phyloP scores from a whole-genome alignment of 2,888 invertebrate species.

The Quadriops clusia region DNA sequence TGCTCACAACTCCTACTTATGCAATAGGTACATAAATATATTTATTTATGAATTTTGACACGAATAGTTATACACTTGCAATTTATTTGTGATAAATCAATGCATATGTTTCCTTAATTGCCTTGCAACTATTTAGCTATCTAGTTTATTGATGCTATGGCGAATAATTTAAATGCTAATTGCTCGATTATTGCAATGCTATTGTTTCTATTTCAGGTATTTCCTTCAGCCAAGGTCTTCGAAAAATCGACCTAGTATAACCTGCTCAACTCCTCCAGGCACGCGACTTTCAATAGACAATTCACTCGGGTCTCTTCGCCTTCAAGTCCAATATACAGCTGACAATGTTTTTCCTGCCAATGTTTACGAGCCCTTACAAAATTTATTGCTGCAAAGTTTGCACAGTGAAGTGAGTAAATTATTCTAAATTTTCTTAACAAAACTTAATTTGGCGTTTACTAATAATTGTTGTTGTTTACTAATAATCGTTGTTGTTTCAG shows the following conservation, averaged over 20 bases:
- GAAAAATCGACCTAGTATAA: constrained; percentile 45
- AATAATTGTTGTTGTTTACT: constrained; percentile 3
- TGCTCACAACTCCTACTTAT: too few species aligned
- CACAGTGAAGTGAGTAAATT: constrained; percentile 44
- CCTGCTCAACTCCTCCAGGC: constrained; percentile 64
- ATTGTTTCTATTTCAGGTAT: constrained; percentile 64
- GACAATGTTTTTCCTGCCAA: constrained; percentile 80
- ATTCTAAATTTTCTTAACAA: constrained; percentile 1
- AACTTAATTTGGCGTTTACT: constrained; percentile 1
- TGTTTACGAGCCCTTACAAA: constrained; percentile 66
- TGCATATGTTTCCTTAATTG: too few species aligned
- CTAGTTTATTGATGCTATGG: too few species aligned
- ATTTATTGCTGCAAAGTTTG: constrained; percentile 62
- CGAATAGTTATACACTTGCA: too few species aligned
- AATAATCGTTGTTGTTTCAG: constrained; percentile 33
- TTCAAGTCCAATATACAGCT: constrained; percentile 78
- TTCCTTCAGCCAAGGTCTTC: constrained; percentile 59
- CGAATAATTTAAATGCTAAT: too few species aligned
- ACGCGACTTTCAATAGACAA: constrained; percentile 55
- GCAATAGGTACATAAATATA: too few species aligned
- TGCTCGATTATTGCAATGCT: too few species aligned
- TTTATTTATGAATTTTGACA: too few species aligned
- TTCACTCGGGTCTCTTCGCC: constrained; percentile 68
- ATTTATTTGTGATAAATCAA: too few species aligned
- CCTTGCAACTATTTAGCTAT: too few species aligned